Evolutionary conservation across 2,888 invertebrate species (phyloP), one percentile per base, ranked within the genome.

Genomic region (Teleogryllus oceanicus): DNA sequence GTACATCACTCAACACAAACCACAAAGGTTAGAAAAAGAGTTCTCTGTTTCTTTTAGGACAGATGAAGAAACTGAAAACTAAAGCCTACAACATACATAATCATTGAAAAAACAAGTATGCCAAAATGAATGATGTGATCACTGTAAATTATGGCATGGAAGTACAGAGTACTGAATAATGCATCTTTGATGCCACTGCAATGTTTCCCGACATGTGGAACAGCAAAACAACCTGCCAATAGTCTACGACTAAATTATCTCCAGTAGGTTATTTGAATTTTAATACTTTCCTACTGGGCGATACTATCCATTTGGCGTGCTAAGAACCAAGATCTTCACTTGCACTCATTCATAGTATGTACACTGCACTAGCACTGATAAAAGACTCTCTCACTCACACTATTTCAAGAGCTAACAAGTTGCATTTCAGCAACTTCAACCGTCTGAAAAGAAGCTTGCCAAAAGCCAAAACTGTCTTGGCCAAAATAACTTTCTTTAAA

Each of bases 111-210:
- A 62, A 62, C 13, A 62, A n/a, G 5, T 18, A 62, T 62, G 62
- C 62, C 62, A 62, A 62, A 62, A 62, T 62, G 13, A 62, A 37
- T 37, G 37, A 37, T 37, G 37, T 37, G 8, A 37, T 8, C 37
- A 37, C 37, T 37, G 37, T 37, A 37, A 37, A 37, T 37, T 37
- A 37, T 37, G 37, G 37, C 37, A 37, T 37, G 37, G 37, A 62
- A 62, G 62, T 62, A 62, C 62, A 62, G 62, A 62, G n/a, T n/a
- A 62, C 62, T 62, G 62, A 62, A 62, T 62, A 62, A 18, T 62
- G n/a, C 13, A 62, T 62, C 62, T 37, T 37, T 62, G 62, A 62
- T 18, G n/a, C n/a, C 62, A 62, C 62, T 62, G n/a, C 62, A 62
- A 62, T 62, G 16, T 16, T 62, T 62, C n/a, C 62, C n/a, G 62